Percentiles rank a stretch among this genome's conserved stretches.
These are phyloP conservation scores for Erpobdella octoculata DNA, from an alignment of 2,888 invertebrate genomes.

Conservation along the genomic window DNA sequence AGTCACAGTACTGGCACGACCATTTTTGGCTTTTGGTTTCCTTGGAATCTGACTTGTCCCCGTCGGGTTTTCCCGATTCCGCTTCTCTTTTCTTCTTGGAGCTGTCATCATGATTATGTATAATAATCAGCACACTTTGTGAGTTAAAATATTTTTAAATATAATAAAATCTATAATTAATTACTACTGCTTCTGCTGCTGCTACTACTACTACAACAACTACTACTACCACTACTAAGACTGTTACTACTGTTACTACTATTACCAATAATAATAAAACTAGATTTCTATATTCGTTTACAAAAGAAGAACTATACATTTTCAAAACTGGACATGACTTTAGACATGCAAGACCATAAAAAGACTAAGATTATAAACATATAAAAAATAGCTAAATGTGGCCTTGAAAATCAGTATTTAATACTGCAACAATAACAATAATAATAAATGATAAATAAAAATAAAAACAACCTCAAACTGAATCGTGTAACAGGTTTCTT, in stretches of 20 bases:
- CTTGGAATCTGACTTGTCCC: neutral
- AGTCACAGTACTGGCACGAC: conserved; percentile 52
- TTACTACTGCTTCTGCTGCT: neutral
- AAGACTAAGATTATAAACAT: no score
- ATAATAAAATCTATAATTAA: neutral
- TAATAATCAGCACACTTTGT: neutral
- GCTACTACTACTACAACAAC: neutral
- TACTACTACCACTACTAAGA: neutral
- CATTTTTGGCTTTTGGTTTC: conserved; percentile 41
- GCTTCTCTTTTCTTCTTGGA: neutral
- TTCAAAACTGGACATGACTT: no score
- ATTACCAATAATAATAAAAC: no score
- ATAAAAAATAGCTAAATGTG: no score
- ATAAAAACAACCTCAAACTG: neutral
- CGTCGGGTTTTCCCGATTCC: neutral
- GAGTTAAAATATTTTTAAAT: neutral
- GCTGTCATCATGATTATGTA: neutral
- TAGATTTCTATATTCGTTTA: no score
- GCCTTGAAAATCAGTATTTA: no score
- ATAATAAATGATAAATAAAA: no score
- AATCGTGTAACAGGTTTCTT: conserved; percentile 38
- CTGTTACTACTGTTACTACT: conserved; percentile 1
- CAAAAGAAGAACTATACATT: no score
- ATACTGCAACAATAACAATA: no score
- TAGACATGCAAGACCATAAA: no score